phyloP scores from a whole-genome alignment of 2,888 invertebrate genomes.

The Drosophila colorata region DNA sequence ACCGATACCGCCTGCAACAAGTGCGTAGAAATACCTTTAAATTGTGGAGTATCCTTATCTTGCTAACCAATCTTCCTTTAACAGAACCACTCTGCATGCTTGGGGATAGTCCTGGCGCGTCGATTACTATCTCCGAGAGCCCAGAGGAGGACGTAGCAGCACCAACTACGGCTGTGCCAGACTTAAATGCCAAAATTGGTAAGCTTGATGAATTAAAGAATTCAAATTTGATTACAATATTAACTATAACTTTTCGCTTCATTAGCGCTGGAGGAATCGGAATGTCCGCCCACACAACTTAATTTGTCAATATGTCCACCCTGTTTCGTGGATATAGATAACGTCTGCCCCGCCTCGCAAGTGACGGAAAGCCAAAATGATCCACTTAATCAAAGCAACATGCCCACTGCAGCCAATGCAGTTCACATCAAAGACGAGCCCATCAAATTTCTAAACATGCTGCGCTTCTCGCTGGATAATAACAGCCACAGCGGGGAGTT shows the following conservation, averaged over 20 bases:
- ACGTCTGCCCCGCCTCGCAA: slow-evolving; percentile 29
- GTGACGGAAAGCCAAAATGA: slow-evolving; percentile 26
- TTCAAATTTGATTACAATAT: not conserved
- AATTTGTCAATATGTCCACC: not conserved
- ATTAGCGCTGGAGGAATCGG: not conserved
- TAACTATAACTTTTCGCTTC: not conserved
- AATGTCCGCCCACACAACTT: slow-evolving; percentile 49
- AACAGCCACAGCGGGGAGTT: slow-evolving; percentile 14
- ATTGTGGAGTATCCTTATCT: fast-evolving
- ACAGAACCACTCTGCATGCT: slow-evolving; percentile 36
- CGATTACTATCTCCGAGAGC: not conserved
- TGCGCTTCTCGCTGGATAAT: slow-evolving; percentile 46
- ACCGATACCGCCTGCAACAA: not conserved
- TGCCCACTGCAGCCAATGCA: not conserved
- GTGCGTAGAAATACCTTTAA: not conserved
- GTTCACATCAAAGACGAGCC: slow-evolving; percentile 50
- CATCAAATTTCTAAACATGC: slow-evolving; percentile 38
- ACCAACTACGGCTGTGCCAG: not conserved
- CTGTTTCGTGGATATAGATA: slow-evolving; percentile 51
- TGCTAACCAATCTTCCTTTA: fast-evolving
- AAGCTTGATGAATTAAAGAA: not conserved
- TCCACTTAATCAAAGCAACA: slow-evolving; percentile 39
- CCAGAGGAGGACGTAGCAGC: not conserved
- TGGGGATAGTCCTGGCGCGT: no score
- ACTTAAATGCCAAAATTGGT: not conserved